Evolutionary conservation across 2,888 invertebrate genomes (phyloP).

Genomic region (Conistra vaccinii): DNA sequence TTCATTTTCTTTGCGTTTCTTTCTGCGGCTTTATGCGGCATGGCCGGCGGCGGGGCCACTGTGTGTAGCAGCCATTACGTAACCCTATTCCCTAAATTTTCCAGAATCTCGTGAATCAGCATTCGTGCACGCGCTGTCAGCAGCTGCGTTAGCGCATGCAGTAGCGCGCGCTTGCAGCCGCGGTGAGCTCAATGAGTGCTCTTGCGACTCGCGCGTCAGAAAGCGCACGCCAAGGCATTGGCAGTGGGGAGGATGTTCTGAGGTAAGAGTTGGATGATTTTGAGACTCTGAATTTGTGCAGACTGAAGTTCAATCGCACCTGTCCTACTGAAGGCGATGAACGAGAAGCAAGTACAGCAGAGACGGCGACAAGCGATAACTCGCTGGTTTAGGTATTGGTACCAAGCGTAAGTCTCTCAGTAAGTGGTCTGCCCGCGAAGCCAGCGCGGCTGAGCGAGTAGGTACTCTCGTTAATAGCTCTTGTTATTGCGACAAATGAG

Average conservation of each 20-base stretch:
- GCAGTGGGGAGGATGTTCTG: conserved; percentile 99
- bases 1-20: no score
- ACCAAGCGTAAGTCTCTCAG: no score
- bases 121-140: conserved; percentile 96
- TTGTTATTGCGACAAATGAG: neutral
- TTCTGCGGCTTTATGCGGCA: no score
- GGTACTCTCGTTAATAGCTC: neutral
- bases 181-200: conserved; percentile 96
- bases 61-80: no score
- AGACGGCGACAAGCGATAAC: neutral
- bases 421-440: neutral
- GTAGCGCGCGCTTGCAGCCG: conserved; percentile 96
- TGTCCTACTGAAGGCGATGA: neutral
- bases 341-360: neutral
- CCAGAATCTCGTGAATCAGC: conserved; percentile 97
- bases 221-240: conserved; percentile 94
- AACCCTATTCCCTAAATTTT: neutral
- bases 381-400: no score
- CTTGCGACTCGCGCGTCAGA: conserved; percentile 95
- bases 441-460: neutral
- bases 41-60: no score
- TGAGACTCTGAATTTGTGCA: neutral
- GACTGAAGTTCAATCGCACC: neutral
- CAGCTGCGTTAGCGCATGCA: conserved; percentile 97
- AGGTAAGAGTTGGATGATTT: conserved; percentile 87